These are phyloP conservation scores for Heterodera carotae DNA, from an alignment of 1,140 invertebrate species.

Conservation along the genomic window DNA sequence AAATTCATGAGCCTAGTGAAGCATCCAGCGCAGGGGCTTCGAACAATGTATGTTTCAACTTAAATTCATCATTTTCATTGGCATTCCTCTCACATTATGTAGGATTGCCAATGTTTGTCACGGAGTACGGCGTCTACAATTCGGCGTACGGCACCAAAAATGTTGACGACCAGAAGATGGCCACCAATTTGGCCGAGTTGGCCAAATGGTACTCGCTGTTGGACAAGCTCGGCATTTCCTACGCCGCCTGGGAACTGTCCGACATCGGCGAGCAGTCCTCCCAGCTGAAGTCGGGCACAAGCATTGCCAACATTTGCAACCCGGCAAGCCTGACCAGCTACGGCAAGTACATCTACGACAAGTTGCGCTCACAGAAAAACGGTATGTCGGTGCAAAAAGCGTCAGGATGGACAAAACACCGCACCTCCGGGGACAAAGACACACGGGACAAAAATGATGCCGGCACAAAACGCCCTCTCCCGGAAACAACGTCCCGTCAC, in stretches of 20 bases:
- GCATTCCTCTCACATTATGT: neutral
- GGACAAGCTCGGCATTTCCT: constrained; percentile 7
- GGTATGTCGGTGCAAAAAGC: neutral
- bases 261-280: constrained; percentile 17
- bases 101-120: constrained; percentile 17
- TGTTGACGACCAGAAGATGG: no score
- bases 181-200: neutral
- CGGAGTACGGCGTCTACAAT: constrained; percentile 6
- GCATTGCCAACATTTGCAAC: neutral
- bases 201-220: constrained; percentile 10
- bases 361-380: constrained; percentile 2
- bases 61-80: neutral
- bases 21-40: no score
- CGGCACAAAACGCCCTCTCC: no score
- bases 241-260: constrained; percentile 11
- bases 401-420: no score
- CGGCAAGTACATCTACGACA: constrained; percentile 8
- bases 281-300: neutral
- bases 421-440: no score
- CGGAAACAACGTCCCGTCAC: no score
- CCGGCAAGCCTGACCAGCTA: constrained; percentile 1
- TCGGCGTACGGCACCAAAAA: constrained; percentile 2
- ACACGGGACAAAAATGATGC: no score
- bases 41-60: no score
- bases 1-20: no score